Percentiles rank a stretch among this genome's conserved stretches.
Conservation (phyloP, 2,797 vertebrate species). For the Hydrolagus colliei region DNA sequence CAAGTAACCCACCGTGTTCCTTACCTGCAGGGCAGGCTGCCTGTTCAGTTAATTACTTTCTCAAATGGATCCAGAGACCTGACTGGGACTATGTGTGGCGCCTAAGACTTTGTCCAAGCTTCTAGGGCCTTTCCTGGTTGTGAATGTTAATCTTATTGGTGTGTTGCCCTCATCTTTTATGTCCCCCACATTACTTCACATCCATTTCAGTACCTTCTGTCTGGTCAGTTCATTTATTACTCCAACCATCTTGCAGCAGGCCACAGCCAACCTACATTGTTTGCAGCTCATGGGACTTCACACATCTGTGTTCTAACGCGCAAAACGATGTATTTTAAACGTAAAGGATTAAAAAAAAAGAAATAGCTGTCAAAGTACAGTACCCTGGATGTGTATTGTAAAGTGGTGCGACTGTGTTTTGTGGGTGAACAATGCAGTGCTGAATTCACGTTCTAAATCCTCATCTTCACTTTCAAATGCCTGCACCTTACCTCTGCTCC, state of each 20-base stretch:
- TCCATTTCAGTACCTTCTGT: too few relatives aligned
- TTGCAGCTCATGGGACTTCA: neutral
- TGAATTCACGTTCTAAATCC: too few relatives aligned
- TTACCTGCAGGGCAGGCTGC: neutral
- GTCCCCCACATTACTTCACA: neutral
- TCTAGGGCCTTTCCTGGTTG: neutral
- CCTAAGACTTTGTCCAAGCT: neutral
- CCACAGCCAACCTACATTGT: neutral
- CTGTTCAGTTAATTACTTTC: too few relatives aligned
- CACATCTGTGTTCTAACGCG: too few relatives aligned
- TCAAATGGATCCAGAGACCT: too few relatives aligned
- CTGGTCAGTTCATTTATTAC: neutral
- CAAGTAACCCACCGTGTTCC: neutral
- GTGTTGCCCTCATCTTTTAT: neutral
- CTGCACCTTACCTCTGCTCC: too few relatives aligned
- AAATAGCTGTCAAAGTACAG: neutral
- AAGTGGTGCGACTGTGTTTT: neutral
- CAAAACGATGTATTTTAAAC: neutral
- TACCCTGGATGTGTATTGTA: neutral
- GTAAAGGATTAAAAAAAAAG: neutral
- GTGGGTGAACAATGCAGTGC: too few relatives aligned
- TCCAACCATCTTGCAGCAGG: neutral
- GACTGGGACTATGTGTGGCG: neutral
- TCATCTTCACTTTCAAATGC: too few relatives aligned
- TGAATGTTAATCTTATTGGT: neutral